Conservation (phyloP, 1,140 invertebrate genomes). For the Argopecten irradians region DNA sequence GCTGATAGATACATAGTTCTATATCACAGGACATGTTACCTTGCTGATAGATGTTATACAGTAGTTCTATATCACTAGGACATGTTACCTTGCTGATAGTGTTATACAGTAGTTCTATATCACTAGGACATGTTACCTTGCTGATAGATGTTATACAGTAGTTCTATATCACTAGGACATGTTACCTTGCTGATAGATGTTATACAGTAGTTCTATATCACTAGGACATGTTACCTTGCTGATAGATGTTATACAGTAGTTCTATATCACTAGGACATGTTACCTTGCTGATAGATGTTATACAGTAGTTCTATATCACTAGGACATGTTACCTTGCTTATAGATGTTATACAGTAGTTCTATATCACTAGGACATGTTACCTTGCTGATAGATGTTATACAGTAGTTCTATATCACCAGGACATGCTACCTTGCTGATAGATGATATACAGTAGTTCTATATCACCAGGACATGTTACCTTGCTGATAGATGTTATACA, state of each 20-base stretch:
- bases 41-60: conserved; percentile 90
- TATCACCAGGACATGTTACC: conserved; percentile 87
- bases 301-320: conserved; percentile 88
- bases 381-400: conserved; percentile 90
- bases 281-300: conserved; percentile 89
- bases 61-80: conserved; percentile 87
- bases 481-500: conserved; percentile 90
- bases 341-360: conserved; percentile 88
- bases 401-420: conserved; percentile 87
- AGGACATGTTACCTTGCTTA: conserved; percentile 85
- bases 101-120: conserved; percentile 86
- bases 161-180: conserved; percentile 86
- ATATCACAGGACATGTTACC: conserved; percentile 83
- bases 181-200: conserved; percentile 89
- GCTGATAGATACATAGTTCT: conserved; percentile 86
- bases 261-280: conserved; percentile 85
- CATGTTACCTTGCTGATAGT: conserved; percentile 86
- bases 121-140: conserved; percentile 86
- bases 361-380: conserved; percentile 86
- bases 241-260: conserved; percentile 88
- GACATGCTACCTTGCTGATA: conserved; percentile 87
- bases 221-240: conserved; percentile 86
- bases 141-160: conserved; percentile 89
- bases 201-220: conserved; percentile 87
- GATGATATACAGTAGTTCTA: conserved; percentile 86